Evolutionary conservation across 2,113 vertebrate genomes (phyloP).

Genomic region (Diadophis punctatus): DNA sequence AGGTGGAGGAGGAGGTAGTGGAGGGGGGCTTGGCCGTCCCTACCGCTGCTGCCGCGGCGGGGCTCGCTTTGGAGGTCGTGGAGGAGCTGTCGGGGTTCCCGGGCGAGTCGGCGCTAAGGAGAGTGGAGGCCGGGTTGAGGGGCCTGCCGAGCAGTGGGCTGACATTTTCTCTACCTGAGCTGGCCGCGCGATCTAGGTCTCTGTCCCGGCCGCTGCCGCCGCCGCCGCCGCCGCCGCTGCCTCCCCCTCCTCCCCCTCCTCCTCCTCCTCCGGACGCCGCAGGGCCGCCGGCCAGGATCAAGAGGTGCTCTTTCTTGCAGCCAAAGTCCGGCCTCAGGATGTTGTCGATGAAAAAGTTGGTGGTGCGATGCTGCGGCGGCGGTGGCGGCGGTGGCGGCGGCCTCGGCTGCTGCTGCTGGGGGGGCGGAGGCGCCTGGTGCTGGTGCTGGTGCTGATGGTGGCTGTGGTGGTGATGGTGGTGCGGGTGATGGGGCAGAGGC

Average conservation of each 20-base stretch:
- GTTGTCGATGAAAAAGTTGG: constrained; percentile 97
- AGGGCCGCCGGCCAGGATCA: constrained; percentile 40
- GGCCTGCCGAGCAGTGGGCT: constrained; percentile 77
- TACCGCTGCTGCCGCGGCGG: constrained; percentile 59
- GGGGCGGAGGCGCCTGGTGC: constrained; percentile 43
- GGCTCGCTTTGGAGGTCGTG: constrained; percentile 65
- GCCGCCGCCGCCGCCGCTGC: constrained; percentile 43
- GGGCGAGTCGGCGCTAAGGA: constrained; percentile 83
- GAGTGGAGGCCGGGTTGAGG: constrained; percentile 73
- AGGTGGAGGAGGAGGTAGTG: constrained; percentile 17
- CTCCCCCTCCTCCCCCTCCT: constrained; percentile 31
- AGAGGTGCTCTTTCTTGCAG: constrained; percentile 80
- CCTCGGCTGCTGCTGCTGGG: constrained; percentile 38
- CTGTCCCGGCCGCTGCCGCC: constrained; percentile 59
- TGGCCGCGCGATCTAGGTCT: constrained; percentile 74
- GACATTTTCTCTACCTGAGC: constrained; percentile 81
- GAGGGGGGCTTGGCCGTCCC: constrained; percentile 62
- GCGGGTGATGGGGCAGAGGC: constrained; percentile 65
- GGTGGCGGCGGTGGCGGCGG: constrained; percentile 74
- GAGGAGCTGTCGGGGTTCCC: constrained; percentile 84
- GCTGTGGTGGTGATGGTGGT: constrained; percentile 40
- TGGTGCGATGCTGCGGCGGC: constrained; percentile 83
- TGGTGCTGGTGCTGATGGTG: constrained; percentile 64
- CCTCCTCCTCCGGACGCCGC: constrained; percentile 24
- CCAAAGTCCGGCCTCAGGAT: constrained; percentile 94